Conservation (phyloP, 2,888 invertebrate genomes). For the Piscicola geometra region DNA sequence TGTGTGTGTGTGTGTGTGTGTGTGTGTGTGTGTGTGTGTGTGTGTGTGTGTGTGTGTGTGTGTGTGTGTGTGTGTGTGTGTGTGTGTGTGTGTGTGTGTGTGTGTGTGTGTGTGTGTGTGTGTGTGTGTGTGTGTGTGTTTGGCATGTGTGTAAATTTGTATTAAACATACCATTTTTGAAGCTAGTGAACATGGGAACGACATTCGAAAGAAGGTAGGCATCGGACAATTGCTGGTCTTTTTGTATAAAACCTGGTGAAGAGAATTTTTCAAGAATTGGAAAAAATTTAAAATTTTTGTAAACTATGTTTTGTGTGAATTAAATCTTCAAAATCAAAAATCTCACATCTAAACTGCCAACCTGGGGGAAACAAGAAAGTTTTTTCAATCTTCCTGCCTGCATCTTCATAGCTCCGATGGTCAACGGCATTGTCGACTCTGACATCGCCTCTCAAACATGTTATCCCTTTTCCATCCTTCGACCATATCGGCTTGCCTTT, state of each 20-base stretch:
- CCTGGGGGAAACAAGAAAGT: conserved; percentile 35
- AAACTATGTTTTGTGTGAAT: not conserved
- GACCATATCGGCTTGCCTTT: not conserved
- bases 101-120: conserved; percentile 2
- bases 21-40: conserved; percentile 22
- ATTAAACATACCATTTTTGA: not conserved
- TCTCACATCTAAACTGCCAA: not conserved
- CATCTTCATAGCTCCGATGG: conserved; percentile 6
- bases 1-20: conserved; percentile 15
- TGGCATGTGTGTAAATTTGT: too few relatives aligned
- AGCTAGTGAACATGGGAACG: conserved; percentile 8
- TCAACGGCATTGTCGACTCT: conserved; percentile 18
- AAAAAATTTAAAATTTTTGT: too few relatives aligned
- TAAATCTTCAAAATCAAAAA: not conserved
- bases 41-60: conserved; percentile 24
- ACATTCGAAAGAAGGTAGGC: conserved; percentile 1
- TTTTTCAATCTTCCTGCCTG: not conserved
- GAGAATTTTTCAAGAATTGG: too few relatives aligned
- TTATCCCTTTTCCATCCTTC: not conserved
- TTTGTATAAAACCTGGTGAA: conserved; percentile 2
- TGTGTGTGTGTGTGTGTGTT: too few relatives aligned
- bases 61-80: conserved; percentile 16
- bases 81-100: conserved; percentile 6
- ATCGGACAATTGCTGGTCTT: not conserved
- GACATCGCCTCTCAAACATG: conserved; percentile 22